A percentile compares a stretch with the other conserved stretches of the same genome.
These are phyloP conservation scores for Aricia agestis DNA, from an alignment of 1,140 invertebrate species.

Conservation along the genomic window DNA sequence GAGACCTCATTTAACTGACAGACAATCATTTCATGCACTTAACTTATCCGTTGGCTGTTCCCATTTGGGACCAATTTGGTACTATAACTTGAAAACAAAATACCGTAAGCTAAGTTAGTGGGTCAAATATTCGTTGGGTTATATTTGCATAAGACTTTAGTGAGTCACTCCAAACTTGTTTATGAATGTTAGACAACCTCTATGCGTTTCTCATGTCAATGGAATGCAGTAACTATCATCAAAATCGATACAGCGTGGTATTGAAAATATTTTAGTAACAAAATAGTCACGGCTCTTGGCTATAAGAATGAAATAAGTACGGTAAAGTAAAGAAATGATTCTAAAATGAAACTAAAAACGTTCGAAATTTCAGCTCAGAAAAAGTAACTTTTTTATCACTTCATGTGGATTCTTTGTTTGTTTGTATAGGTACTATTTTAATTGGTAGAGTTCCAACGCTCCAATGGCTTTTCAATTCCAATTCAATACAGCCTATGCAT, in stretches of 20 bases:
- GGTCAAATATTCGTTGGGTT: conserved; percentile 64
- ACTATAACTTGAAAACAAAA: conserved; percentile 49
- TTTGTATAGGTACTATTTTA: not conserved
- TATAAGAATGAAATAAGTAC: no score
- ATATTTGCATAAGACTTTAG: conserved; percentile 59
- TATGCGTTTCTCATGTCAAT: conserved; percentile 3
- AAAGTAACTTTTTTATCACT: not conserved
- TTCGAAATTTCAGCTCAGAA: not conserved
- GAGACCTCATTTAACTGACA: not conserved
- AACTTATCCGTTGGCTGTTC: not conserved
- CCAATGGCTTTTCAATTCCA: not conserved
- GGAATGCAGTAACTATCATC: not conserved
- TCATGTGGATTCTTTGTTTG: conserved; percentile 45
- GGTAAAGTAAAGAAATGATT: no score
- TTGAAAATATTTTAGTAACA: not conserved
- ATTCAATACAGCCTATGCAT: not conserved
- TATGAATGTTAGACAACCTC: not conserved
- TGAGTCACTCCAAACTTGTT: conserved; percentile 24
- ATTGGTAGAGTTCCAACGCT: not conserved
- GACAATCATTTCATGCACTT: not conserved
- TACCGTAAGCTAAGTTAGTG: conserved; percentile 60
- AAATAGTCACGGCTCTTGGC: no score
- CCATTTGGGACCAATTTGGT: conserved; percentile 38
- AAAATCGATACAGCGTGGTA: conserved; percentile 24
- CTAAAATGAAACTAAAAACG: no score